Evolutionary conservation across 1,140 invertebrate species (phyloP), one percentile per base, ranked within the genome.

Genomic region (Mycetomoellerius zeteki): DNA sequence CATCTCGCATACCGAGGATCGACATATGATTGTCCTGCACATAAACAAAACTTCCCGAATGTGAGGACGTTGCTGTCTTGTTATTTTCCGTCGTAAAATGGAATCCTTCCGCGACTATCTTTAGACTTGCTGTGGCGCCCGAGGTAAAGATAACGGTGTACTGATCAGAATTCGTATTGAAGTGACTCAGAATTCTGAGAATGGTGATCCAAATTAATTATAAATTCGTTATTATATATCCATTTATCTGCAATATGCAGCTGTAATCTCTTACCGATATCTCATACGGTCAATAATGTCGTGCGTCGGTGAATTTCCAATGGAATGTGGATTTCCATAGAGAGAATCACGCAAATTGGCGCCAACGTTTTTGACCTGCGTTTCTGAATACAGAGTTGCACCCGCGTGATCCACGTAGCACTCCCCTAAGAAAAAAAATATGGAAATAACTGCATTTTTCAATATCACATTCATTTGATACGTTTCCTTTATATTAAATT

Each of bases 11-110:
- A n/a, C 99, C 99, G 85, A 99, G 95, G 2, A 99, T 98, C 6
- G 99, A 99, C 1, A 99, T 99, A 92, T 99, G 99, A 94, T 98
- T 99, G 93, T 99, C 99, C 92, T 97, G 96, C 56, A 98, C 95
- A 93, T 99, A 99, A 21, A 97, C 96, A 94, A 99, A 98, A 60
- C 96, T 94, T 24, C 97, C 97, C 88, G 89, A 86, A 65, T 94
- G 88, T 12, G 82, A 60, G 47, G 86, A 21, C n/a, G 2, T 14
- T 14, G n/a, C 82, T 77, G 91, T 89, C 80, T 43, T 43, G 1
- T 92, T 82, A 65, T 76, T 71, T 56, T 54, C 93, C 47, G 91
- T 90, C 5, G 84, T 86, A 93, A 97, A 98, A 60, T 96, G 91
- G 95, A 99, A 99, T 88, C 96, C 96, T 94, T 99, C 98, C 3